Percentiles rank a stretch among this genome's conserved stretches.
Conservation (phyloP, 2,113 vertebrate genomes). For the Ovis canadensis region DNA sequence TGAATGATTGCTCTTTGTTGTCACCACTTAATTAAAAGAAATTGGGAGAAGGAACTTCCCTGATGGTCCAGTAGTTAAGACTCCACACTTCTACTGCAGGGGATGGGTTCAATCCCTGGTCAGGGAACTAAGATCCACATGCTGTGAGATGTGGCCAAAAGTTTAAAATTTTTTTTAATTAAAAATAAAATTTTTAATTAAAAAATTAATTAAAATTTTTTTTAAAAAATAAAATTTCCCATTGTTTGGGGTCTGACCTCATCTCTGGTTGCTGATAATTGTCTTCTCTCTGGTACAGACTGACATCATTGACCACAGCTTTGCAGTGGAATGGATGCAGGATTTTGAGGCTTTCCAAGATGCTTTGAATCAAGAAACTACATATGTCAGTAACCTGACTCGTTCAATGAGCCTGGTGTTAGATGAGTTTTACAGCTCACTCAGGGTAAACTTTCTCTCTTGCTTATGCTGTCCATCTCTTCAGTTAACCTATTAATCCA, state of each 20-base stretch:
- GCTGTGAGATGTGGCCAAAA: not conserved
- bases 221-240: not conserved
- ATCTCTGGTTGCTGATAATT: not conserved
- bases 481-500: not conserved
- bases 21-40: not conserved
- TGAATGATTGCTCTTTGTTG: not conserved
- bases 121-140: not conserved
- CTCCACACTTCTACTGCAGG: not conserved
- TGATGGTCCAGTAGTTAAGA: not conserved
- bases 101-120: not conserved
- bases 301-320: constrained; percentile 96
- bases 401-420: constrained; percentile 98
- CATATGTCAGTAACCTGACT: constrained; percentile 94
- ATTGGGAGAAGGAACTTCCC: not conserved
- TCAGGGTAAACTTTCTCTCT: constrained; percentile 84
- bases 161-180: not conserved
- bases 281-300: constrained; percentile 81
- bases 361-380: constrained; percentile 94
- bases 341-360: constrained; percentile 98
- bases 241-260: not conserved
- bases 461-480: not conserved
- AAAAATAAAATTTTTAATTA: not conserved
- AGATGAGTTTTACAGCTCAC: constrained; percentile 93
- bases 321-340: constrained; percentile 98
- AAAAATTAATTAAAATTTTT: not conserved